Percentiles rank a stretch among this genome's conserved stretches.
Evolutionary conservation across 2,888 invertebrate genomes (phyloP).

Genomic region (Brenthis ino): DNA sequence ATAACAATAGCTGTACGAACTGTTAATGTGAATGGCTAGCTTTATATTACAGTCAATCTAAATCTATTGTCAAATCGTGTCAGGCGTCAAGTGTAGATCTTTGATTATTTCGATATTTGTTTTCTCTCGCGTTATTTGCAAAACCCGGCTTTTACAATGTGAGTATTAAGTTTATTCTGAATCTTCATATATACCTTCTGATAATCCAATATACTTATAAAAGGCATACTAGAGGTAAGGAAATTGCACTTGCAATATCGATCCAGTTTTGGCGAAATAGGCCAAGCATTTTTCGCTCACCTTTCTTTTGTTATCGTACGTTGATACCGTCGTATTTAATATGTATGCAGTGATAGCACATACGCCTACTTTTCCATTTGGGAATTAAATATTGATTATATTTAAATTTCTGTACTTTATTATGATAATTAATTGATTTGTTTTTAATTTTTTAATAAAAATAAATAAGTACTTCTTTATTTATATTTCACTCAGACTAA

Average conservation of each 20-base stretch:
- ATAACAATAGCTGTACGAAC: no score
- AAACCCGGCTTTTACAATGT: slow-evolving; percentile 26
- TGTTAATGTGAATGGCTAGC: background rate
- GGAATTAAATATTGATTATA: background rate
- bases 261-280: slow-evolving; percentile 42
- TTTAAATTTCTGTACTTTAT: background rate
- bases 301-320: slow-evolving; percentile 34
- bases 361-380: slow-evolving; percentile 27
- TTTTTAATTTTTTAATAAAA: no score
- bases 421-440: background rate
- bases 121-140: slow-evolving; percentile 20
- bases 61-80: slow-evolving; percentile 23
- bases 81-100: slow-evolving; percentile 28
- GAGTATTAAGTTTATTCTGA: slow-evolving; percentile 5
- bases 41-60: slow-evolving; percentile 23
- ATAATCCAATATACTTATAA: background rate
- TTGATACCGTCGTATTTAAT: slow-evolving; percentile 21
- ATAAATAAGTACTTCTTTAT: no score
- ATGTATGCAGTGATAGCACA: slow-evolving; percentile 19
- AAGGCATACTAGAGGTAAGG: background rate
- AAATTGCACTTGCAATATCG: slow-evolving; percentile 43
- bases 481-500: no score
- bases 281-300: slow-evolving; percentile 35
- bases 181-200: background rate
- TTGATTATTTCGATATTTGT: slow-evolving; percentile 29